These are phyloP conservation scores for Phaonia tiefii DNA, from an alignment of 2,888 invertebrate genomes.

Conservation along the genomic window DNA sequence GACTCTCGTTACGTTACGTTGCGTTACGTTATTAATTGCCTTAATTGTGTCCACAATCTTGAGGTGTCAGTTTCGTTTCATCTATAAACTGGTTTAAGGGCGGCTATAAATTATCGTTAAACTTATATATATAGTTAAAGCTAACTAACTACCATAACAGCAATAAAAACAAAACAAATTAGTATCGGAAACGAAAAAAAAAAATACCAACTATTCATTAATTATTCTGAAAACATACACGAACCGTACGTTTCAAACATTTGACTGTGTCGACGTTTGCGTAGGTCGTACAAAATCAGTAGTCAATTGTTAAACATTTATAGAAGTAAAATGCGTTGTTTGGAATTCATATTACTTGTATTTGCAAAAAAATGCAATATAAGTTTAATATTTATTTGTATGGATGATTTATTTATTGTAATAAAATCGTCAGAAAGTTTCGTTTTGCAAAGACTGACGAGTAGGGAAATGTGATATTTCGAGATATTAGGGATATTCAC, in stretches of 20 bases:
- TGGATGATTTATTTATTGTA: too few species aligned
- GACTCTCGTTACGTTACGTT: too few species aligned
- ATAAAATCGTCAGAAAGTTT: too few species aligned
- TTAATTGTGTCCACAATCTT: slow-evolving; percentile 7
- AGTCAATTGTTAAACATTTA: slow-evolving; percentile 13
- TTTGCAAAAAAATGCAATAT: too few species aligned
- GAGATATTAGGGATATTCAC: too few species aligned
- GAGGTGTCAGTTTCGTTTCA: slow-evolving; percentile 12
- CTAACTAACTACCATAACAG: slow-evolving; percentile 10
- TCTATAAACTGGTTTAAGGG: slow-evolving; percentile 44
- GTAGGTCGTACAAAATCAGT: neutral
- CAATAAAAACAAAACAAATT: slow-evolving; percentile 25
- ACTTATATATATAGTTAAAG: slow-evolving; percentile 47
- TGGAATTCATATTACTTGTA: neutral
- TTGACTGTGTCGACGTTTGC: neutral
- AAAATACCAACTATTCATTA: slow-evolving; percentile 34
- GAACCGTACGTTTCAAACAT: too few species aligned
- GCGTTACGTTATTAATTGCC: neutral
- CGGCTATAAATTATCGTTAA: slow-evolving; percentile 56
- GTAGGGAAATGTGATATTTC: too few species aligned
- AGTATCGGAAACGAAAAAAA: neutral
- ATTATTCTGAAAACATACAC: slow-evolving; percentile 57
- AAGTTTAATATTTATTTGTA: too few species aligned
- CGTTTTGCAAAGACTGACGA: too few species aligned
- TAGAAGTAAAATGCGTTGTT: slow-evolving; percentile 8